Base-by-base conservation (phyloP, 2,888 invertebrate species). In the Macaria notata region DNA sequence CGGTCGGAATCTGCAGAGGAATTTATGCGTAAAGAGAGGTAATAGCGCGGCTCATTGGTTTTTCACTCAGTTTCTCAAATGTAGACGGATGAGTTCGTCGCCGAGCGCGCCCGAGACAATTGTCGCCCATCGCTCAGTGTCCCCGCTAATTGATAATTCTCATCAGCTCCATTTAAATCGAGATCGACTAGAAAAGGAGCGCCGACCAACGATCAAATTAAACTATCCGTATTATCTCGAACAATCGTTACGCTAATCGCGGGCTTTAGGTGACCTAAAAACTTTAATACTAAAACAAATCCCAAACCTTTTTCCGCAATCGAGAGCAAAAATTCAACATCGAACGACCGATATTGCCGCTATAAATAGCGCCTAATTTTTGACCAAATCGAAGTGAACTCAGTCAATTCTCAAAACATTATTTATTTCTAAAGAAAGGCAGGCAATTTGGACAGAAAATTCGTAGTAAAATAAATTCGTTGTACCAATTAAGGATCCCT, bases 141-240 rank as follows among this genome's bases (percentile, higher is more conserved):
- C 90, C 73, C 69, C 81, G 70, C 88, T 90, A 90, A 91, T 90
- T 90, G 88, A 85, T 88, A 86, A 88, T 86, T 86, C 88, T 80
- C 83, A 81, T 86, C 81, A 79, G 85, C 81, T 81, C 81, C 86
- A 86, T 89, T 89, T 88, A 82, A 88, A 86, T 86, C 86, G 83
- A 78, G 73, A 86, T 88, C 81, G 83, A 83, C 79, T 77, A 77
- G 73, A 78, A 78, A 76, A 79, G 56, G 59, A 50, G 58, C 77
- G 77, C 72, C 70, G 79, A 70, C 74, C 66, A 73, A 75, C 76
- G 76, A 72, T 81, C 75, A 75, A 80, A 82, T 84, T 79, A 78
- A 76, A 81, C 75, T 81, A 78, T 77, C 74, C 7, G n/a, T 43
- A 31, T 38, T 38, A 38, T n/a, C n/a, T 4, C 41, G 41, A 41